Conservation (phyloP, 2,113 vertebrate genomes). For the Dicaeum eximium region DNA sequence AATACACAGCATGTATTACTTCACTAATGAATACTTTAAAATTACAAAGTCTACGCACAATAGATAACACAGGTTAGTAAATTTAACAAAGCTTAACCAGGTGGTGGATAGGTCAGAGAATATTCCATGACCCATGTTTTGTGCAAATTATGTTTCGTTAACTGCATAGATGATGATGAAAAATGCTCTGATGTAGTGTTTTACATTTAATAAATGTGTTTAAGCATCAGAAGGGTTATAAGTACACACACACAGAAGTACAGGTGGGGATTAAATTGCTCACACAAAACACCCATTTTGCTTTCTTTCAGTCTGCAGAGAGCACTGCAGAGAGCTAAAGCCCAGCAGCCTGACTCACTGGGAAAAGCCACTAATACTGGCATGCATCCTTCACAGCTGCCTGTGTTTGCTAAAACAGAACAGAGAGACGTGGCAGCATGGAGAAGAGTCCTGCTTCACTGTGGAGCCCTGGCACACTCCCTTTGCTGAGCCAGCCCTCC, state of each 20-base stretch:
- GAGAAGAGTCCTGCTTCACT: neutral
- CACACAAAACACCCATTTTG: neutral
- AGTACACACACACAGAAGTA: neutral
- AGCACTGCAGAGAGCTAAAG: neutral
- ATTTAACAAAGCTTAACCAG: neutral
- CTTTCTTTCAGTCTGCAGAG: neutral
- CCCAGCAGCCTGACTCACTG: neutral
- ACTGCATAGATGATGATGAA: neutral
- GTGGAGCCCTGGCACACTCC: neutral
- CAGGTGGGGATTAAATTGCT: neutral
- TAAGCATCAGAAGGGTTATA: neutral
- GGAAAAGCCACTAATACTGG: neutral
- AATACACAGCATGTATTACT: neutral
- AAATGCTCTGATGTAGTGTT: neutral
- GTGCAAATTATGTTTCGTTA: conserved; percentile 14
- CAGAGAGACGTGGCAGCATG: neutral
- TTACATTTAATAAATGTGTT: neutral
- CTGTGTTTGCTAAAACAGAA: neutral
- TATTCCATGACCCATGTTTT: neutral
- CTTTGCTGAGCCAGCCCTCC: fast-evolving
- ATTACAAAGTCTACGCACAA: neutral
- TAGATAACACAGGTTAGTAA: neutral
- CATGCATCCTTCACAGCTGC: neutral
- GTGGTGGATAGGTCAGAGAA: neutral
- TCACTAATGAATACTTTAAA: neutral